Evolutionary conservation across 2,888 invertebrate species (phyloP).

Genomic region (Erynnis tages): DNA sequence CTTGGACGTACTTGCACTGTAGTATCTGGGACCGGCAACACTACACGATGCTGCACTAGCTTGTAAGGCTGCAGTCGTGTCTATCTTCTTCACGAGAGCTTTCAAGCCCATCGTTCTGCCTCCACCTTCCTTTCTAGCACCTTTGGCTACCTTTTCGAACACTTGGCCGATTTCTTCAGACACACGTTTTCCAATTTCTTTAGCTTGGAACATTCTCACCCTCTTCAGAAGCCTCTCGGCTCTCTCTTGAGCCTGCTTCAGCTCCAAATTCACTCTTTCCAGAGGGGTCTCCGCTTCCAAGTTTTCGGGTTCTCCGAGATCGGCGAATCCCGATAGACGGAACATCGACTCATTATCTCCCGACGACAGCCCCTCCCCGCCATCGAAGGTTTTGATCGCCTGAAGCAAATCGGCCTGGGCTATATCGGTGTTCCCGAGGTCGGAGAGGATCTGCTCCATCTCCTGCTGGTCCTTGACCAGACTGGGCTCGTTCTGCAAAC

Average conservation of each 20-base stretch:
- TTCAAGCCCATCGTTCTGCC: constrained; percentile 70
- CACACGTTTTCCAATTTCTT: constrained; percentile 88
- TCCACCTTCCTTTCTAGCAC: constrained; percentile 82
- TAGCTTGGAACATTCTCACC: constrained; percentile 88
- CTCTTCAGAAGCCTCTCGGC: constrained; percentile 88
- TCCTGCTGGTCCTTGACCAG: constrained; percentile 82
- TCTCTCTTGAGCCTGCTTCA: constrained; percentile 84
- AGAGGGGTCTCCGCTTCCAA: constrained; percentile 76
- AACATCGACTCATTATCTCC: constrained; percentile 76
- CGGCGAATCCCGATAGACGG: constrained; percentile 61
- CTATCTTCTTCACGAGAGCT: constrained; percentile 67
- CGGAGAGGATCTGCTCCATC: constrained; percentile 85
- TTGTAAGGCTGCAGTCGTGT: constrained; percentile 68
- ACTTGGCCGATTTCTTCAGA: constrained; percentile 86
- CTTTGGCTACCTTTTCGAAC: constrained; percentile 87
- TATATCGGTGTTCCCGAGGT: constrained; percentile 80
- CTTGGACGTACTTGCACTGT: constrained; percentile 84
- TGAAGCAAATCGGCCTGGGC: constrained; percentile 86
- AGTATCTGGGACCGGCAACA: constrained; percentile 65
- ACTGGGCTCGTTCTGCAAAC: constrained; percentile 78
- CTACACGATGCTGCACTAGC: constrained; percentile 65
- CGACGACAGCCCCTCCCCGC: constrained; percentile 63
- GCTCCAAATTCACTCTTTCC: constrained; percentile 75
- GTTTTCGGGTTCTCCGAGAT: constrained; percentile 75
- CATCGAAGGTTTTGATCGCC: constrained; percentile 88